Evolutionary conservation across 2,888 invertebrate species (phyloP).

Genomic region (Masnerella sp.): DNA sequence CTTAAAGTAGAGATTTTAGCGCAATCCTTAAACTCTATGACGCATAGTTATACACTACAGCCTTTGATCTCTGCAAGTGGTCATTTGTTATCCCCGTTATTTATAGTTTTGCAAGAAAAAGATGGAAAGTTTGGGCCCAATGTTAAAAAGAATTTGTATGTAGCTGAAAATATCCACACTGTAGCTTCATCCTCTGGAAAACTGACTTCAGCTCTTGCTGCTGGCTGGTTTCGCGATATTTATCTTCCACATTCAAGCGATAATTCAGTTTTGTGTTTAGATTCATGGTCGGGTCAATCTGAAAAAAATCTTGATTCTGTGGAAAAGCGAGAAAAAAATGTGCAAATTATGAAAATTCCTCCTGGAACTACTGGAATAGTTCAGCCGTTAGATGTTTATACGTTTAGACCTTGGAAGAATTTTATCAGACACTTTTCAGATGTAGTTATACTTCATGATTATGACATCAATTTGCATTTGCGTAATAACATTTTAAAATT

Average conservation of each 20-base stretch:
- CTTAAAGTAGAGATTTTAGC: constrained; percentile 15
- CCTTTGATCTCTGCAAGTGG: constrained; percentile 20
- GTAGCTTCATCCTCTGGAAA: constrained; percentile 46
- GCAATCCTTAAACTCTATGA: constrained; percentile 14
- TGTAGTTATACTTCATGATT: constrained; percentile 19
- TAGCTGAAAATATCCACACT: constrained; percentile 37
- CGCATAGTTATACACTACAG: constrained; percentile 51
- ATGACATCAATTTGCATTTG: constrained; percentile 53
- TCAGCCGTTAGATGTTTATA: constrained; percentile 38
- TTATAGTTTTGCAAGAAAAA: constrained; percentile 46
- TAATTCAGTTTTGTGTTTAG: constrained; percentile 34
- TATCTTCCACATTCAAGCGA: constrained; percentile 13
- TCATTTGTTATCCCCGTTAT: constrained; percentile 34
- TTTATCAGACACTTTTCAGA: constrained; percentile 39
- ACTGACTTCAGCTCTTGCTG: constrained; percentile 17
- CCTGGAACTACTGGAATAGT: constrained; percentile 38
- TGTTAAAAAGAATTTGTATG: constrained; percentile 45
- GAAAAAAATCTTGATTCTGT: constrained; percentile 23
- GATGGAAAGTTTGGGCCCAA: constrained; percentile 45
- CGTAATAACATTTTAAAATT: constrained; percentile 51
- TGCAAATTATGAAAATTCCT: constrained; percentile 19
- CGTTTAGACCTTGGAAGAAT: constrained; percentile 46
- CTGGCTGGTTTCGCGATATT: constrained; percentile 31
- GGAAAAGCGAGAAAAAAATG: constrained; percentile 14
- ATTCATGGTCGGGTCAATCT: constrained; percentile 43